phyloP scores from a whole-genome alignment of 2,797 vertebrate genomes.

The Dendrocincla tyrannina region DNA sequence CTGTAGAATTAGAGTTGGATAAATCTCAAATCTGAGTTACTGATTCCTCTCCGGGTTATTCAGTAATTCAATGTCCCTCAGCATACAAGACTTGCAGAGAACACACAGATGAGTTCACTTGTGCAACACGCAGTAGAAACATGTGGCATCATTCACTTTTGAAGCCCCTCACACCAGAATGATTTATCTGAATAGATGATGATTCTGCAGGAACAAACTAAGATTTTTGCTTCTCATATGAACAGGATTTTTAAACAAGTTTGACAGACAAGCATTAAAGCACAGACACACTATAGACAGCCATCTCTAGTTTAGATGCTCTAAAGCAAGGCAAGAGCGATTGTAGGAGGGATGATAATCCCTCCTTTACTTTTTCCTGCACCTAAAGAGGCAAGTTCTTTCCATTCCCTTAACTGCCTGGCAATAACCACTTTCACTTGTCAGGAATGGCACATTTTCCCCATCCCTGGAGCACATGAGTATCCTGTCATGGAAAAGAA shows the following conservation, averaged over 20 bases:
- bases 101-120: not conserved
- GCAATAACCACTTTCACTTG: not conserved
- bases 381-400: not conserved
- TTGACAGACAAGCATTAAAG: not conserved
- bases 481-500: not conserved
- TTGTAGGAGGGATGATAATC: fast-evolving
- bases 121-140: fast-evolving
- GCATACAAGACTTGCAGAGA: not conserved
- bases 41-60: not conserved
- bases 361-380: not conserved
- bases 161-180: not conserved
- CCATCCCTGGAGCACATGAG: not conserved
- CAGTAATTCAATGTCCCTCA: not conserved
- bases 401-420: not conserved
- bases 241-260: not conserved
- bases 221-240: not conserved
- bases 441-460: fast-evolving
- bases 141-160: not conserved
- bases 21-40: not conserved
- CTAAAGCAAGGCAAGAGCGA: not conserved
- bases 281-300: not conserved
- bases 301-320: not conserved
- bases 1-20: not conserved
- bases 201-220: not conserved
- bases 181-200: not conserved